Conservation (phyloP, 2,797 vertebrate species). For the Siniperca obscura region DNA sequence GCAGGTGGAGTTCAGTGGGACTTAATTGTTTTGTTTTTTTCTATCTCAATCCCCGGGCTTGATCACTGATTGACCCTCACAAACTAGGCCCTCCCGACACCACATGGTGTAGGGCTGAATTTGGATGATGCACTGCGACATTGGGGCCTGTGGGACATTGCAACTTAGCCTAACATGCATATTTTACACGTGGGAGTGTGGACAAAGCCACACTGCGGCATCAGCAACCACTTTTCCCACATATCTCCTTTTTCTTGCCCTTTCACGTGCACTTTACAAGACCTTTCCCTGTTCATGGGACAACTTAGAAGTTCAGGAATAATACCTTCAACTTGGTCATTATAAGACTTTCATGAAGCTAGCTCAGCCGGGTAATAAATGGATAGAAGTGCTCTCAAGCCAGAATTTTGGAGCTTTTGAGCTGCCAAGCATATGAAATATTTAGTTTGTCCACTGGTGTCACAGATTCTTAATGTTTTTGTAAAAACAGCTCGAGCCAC, state of each 20-base stretch:
- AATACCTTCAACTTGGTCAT: slow-evolving; percentile 51
- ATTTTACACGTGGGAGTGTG: slow-evolving; percentile 34
- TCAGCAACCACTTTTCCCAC: slow-evolving; percentile 21
- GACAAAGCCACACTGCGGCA: slow-evolving; percentile 25
- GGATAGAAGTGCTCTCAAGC: slow-evolving; percentile 48
- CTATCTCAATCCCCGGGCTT: slow-evolving; percentile 42
- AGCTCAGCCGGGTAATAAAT: slow-evolving; percentile 57
- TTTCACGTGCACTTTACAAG: slow-evolving; percentile 40
- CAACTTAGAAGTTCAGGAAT: slow-evolving; percentile 48
- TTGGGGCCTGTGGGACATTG: slow-evolving; percentile 32
- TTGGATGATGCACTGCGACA: slow-evolving; percentile 32
- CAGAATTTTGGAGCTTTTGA: slow-evolving; percentile 50
- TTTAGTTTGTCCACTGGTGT: slow-evolving; percentile 69
- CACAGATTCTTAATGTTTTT: slow-evolving; percentile 64
- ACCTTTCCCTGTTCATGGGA: slow-evolving; percentile 17
- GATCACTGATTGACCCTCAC: slow-evolving; percentile 62
- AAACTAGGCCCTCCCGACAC: neutral
- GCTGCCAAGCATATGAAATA: slow-evolving; percentile 67
- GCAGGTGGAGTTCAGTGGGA: slow-evolving; percentile 63
- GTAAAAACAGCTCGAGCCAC: slow-evolving; percentile 41
- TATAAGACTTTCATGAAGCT: slow-evolving; percentile 64
- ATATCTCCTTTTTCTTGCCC: slow-evolving; percentile 6
- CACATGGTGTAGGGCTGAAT: neutral
- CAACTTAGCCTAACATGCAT: slow-evolving; percentile 33
- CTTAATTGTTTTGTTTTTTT: slow-evolving; percentile 31